phyloP scores from a whole-genome alignment of 2,888 invertebrate species.

The Eledona agricola region DNA sequence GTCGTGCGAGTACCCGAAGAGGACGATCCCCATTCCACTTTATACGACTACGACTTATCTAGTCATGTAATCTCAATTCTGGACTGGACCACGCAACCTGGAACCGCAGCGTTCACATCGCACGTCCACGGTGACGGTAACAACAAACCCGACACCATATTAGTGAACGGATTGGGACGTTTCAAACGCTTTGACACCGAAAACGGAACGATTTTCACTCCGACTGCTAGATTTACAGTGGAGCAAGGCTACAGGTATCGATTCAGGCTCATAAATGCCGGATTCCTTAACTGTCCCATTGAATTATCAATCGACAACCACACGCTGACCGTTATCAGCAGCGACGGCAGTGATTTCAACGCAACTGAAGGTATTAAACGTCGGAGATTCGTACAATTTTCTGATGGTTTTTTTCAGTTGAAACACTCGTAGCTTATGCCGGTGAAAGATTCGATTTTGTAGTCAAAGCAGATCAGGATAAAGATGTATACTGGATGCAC shows the following conservation, averaged over 20 bases:
- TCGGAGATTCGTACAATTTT: slow-evolving; percentile 10
- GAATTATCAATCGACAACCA: slow-evolving; percentile 86
- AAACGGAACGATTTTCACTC: slow-evolving; percentile 64
- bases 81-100: slow-evolving; percentile 83
- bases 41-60: slow-evolving; percentile 82
- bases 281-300: slow-evolving; percentile 87
- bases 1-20: slow-evolving; percentile 75
- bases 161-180: slow-evolving; percentile 84
- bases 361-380: slow-evolving; percentile 75
- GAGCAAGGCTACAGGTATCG: slow-evolving; percentile 79
- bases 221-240: slow-evolving; percentile 71
- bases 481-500: slow-evolving; percentile 79
- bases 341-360: slow-evolving; percentile 81
- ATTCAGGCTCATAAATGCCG: slow-evolving; percentile 84
- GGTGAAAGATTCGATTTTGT: slow-evolving; percentile 91
- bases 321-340: slow-evolving; percentile 77
- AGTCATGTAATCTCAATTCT: slow-evolving; percentile 79
- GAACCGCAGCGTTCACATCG: slow-evolving; percentile 79
- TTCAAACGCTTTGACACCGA: slow-evolving; percentile 61
- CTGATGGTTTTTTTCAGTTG: slow-evolving; percentile 59
- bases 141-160: slow-evolving; percentile 82
- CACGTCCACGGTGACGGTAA: slow-evolving; percentile 85
- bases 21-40: slow-evolving; percentile 69
- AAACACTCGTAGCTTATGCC: slow-evolving; percentile 80
- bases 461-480: slow-evolving; percentile 74